Conservation (phyloP, 2,113 vertebrate species). For the Lepus timidus region DNA sequence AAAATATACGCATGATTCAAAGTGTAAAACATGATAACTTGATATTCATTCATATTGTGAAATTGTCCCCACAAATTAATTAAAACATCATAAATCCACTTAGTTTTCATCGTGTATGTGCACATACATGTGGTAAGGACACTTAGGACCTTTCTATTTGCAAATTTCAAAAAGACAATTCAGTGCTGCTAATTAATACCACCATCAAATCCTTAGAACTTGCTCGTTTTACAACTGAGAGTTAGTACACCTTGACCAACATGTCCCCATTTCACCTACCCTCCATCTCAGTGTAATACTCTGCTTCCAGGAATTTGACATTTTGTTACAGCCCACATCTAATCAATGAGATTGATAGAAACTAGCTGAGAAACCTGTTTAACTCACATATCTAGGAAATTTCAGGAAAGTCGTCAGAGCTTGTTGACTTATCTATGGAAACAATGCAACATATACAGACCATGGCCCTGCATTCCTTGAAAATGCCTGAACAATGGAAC, state of each 20-base stretch:
- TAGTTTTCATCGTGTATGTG: neutral
- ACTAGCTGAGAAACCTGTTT: neutral
- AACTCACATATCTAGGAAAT: neutral
- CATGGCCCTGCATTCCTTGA: neutral
- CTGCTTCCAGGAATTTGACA: neutral
- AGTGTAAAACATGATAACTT: neutral
- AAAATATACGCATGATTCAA: neutral
- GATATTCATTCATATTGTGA: neutral
- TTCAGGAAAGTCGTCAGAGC: neutral
- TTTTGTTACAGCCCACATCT: neutral
- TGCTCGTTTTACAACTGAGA: neutral
- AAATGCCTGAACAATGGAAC: neutral
- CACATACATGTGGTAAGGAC: neutral
- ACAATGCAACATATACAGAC: neutral
- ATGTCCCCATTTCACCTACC: neutral
- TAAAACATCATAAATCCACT: neutral
- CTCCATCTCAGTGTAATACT: neutral
- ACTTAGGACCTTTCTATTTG: neutral
- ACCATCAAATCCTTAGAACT: neutral
- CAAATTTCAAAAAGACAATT: neutral
- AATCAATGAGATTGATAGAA: neutral
- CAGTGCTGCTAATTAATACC: neutral
- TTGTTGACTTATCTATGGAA: neutral
- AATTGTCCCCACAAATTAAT: neutral
- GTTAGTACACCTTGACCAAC: neutral